Base-by-base conservation (phyloP, 2,888 invertebrate genomes). In the Dynastes grantii region DNA sequence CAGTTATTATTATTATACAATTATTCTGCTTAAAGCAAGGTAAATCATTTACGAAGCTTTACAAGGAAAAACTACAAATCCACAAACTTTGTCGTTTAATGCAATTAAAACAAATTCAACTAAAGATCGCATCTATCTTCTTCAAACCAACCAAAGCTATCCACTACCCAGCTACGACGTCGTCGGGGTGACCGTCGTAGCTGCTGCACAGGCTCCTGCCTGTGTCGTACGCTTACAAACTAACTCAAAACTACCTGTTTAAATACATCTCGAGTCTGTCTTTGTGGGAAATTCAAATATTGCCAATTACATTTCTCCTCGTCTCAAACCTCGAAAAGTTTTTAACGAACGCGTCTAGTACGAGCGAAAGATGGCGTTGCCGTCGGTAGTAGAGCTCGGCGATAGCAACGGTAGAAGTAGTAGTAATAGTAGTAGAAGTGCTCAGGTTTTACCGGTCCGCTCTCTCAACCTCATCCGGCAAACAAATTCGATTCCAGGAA, bases 221-320 rank as follows among this genome's bases (percentile, higher is more conserved):
- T 11, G 6, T 45, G 2, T 8, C 45, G 45, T 11, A 45, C 45
- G 2, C 45, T 45, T 45, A 45, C 45, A 75, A 75, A 75, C 73
- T 75, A 61, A 75, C 73, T 75, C 55, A 40, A 63, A 75, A 75
- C 73, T 75, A 63, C 73, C 73, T 75, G 73, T 75, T 75, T 75
- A 75, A 75, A 75, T 61, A 49, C 73, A 75, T 61, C 73, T 75
- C 27, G 61, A 61, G 45, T 75, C 63, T 75, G 73, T 75, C 61
- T 75, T 75, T 61, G 73, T 61, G 27, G 73, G 29, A 63, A 61
- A 61, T 63, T 61, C 73, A 61, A 75, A 75, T 75, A 75, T 75
- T 75, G 73, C 73, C 73, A 75, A 75, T 75, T 75, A 75, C 73
- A 22, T 75, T 63, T 75, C 73, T 40, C 73, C 37, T 9, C 55